Base-by-base conservation (phyloP, 2,797 vertebrate species). In the Fratercula arctica region DNA sequence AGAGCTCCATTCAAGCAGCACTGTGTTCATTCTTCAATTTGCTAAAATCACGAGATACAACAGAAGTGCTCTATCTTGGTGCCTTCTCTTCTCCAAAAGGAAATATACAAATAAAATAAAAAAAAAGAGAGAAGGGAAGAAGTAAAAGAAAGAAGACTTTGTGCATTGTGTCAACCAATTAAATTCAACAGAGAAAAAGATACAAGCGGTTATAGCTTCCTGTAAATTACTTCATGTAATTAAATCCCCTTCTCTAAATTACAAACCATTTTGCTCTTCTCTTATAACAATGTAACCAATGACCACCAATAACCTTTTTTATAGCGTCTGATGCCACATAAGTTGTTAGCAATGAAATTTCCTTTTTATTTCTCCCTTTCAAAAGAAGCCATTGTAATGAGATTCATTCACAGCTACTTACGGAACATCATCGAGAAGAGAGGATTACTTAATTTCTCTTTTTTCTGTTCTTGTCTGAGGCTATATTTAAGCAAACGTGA, bases 171-270 rank as follows among this genome's bases (percentile, higher is more conserved):
- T 88, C 87, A 93, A 75, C 80, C 90, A 91, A 85, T 87, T 93
- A 88, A 68, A 96, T 84, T 81, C 50, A 91, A 85, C 63, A 45
- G 56, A 87, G 86, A 43, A 81, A 95, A 75, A 89, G 69, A 95
- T 57, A 93, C 24, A 79, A 96, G 79, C 63, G 79, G 76, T 93
- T 97, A 96, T n/a, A 85, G 86, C 67, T 93, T 95, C 93, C 89
- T 66, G 85, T 83, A 96, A 98, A 96, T 97, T 95, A 97, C 92
- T 96, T 88, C 31, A 33, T 87, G 95, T 94, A 98, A 98, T 98
- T 97, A 98, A 97, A 97, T 93, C 68, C 67, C 56, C 81, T 81
- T 90, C 86, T 84, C 87, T 95, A 96, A 97, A 97, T 96, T 92
- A 95, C 92, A 93, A 95, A 81, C 93, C 91, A 94, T 95, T 97